Evolutionary conservation across 2,888 invertebrate species (phyloP), one percentile per base, ranked within the genome.

Genomic region (Villa cingulata): DNA sequence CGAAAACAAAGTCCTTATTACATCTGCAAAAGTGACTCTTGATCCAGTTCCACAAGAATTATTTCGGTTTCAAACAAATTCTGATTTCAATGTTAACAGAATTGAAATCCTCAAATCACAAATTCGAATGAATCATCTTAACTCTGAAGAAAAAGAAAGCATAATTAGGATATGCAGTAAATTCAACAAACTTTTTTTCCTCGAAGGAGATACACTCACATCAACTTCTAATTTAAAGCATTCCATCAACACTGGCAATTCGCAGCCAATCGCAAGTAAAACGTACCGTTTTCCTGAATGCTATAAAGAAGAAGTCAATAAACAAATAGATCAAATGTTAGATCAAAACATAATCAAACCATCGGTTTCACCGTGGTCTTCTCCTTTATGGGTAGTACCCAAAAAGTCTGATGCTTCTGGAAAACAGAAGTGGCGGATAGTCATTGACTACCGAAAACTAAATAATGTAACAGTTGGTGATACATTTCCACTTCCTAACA

Each of bases 401-500:
- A 55, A 55, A 36, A 54, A 55, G 15, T 1, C 36, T 4, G 48
- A 53, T 17, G 48, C 51, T 19, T 54, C 53, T n/a, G 51, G 51
- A 2, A 40, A 42, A 44, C 27, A 49, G 19, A 54, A 56, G 29
- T 55, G 53, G 52, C 37, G 53, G 34, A 49, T 53, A 3, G 53
- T 54, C 2, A 48, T 54, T 10, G 55, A 54, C 37, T 56, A 53
- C 38, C 37, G 54, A 0, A 50, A 49, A 27, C 41, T 56, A 2
- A 54, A 53, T 29, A 39, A 52, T 3, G 45, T 53, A 7, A 52
- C 54, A 2, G 38, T 54, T n/a, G 48, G 45, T 27, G 53, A 56
- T 29, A 50, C 46, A 39, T 62, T 57, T 47, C 62, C 64, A 12
- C 48, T 56, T 10, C 53, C 53, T 10, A 49, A 54, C 17, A 47